Base-by-base conservation (phyloP, 2,888 invertebrate genomes). In the Microchrysa polita region DNA sequence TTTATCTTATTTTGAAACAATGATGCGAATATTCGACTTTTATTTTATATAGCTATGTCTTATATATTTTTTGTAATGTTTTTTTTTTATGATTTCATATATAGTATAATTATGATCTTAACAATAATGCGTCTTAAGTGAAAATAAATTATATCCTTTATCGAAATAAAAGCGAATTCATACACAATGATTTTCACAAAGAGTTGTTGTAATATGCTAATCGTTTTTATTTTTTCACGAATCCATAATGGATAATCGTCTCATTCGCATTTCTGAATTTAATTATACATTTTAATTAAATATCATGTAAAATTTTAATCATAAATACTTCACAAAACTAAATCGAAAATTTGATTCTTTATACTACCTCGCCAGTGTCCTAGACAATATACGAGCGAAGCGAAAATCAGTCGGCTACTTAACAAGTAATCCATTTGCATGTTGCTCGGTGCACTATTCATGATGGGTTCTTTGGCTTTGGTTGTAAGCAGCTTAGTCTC, bases 401-500 rank as follows among this genome's bases (percentile, higher is more conserved):
- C 42, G 12, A 27, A 9, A 16, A 52, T 10, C n/a, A 67, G 5
- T 27, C 23, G n/a, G 27, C 52, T 69, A 18, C 12, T 55, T 40
- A 40, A n/a, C 2, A 67, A 14, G 48, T 23, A 67, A 44, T 18
- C 44, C 44, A 59, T 23, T 44, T 42, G 18, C 12, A 23, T 22
- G 55, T 48, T 48, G 34, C 34, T 53, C n/a, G n/a, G 40, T 10
- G 73, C 44, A 55, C 44, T 55, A 57, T 55, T 53, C 72, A 76
- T 74, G 34, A 71, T 69, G 2, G 82, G 83, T 69, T 83, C 83
- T 74, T 82, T 81, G 7, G 83, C 82, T 22, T 81, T 77, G 1
- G 85, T 85, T 73, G 75, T 80, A 76, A 83, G 83, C 75, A 81
- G 81, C 76, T 81, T 82, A 61, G 82, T 82, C 65, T 78, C 81